phyloP scores from a whole-genome alignment of 2,888 invertebrate species.

The Drosophila ezoana region DNA sequence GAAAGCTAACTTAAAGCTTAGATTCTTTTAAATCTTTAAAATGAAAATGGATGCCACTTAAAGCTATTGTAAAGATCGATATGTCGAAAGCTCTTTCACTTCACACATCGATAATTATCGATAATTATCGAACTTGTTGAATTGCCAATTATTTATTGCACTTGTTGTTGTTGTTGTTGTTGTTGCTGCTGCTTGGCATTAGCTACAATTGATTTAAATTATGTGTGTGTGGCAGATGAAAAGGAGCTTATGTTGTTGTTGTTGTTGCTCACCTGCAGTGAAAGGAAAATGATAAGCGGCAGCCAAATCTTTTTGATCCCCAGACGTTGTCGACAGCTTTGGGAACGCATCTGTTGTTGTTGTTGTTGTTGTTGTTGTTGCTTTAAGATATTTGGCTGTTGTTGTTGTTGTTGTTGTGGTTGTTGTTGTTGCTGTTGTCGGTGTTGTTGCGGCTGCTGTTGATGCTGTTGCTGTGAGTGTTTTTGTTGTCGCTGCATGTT shows the following conservation, averaged over 20 bases:
- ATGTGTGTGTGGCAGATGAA: conserved; percentile 26
- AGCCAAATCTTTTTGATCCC: conserved; percentile 82
- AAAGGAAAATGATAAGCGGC: conserved; percentile 82
- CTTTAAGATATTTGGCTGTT: conserved; percentile 21
- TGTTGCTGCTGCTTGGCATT: conserved; percentile 33
- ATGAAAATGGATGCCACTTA: background rate
- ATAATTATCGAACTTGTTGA: conserved; percentile 36
- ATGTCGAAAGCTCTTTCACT: conserved; percentile 45
- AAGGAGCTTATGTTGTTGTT: conserved; percentile 22
- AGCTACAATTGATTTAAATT: conserved; percentile 57
- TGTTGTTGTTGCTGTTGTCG: conserved; percentile 7
- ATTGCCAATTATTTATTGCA: conserved; percentile 23
- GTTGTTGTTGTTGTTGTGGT: conserved; percentile 13
- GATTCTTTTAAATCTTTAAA: too few relatives aligned
- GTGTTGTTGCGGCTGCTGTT: conserved; percentile 3
- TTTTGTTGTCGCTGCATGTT: conserved; percentile 35
- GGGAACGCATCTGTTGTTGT: conserved; percentile 46
- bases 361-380: conserved; percentile 34
- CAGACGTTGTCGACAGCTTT: conserved; percentile 65
- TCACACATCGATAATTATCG: conserved; percentile 39
- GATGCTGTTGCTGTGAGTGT: conserved; percentile 35
- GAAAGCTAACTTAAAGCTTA: background rate
- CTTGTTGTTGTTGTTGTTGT: conserved; percentile 34
- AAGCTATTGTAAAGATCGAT: conserved; percentile 8
- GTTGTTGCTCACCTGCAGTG: conserved; percentile 82